A percentile compares a stretch with the other conserved stretches of the same genome.
These are phyloP conservation scores for Drosophila kanekoi DNA, from an alignment of 2,888 invertebrate genomes.

Conservation along the genomic window DNA sequence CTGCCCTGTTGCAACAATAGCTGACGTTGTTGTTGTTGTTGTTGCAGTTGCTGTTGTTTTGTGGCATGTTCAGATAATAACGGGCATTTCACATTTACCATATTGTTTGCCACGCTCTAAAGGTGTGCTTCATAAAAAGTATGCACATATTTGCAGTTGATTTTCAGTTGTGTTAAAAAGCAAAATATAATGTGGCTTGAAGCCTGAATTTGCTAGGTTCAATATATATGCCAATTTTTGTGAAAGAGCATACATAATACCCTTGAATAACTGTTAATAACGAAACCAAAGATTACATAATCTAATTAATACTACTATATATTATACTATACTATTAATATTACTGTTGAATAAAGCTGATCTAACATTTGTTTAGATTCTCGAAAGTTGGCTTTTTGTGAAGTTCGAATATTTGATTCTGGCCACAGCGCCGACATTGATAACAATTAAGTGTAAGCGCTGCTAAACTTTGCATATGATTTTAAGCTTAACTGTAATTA, in stretches of 20 bases:
- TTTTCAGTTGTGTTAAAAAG: too few relatives aligned
- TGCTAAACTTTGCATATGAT: constrained; percentile 73
- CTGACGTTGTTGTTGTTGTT: constrained; percentile 9
- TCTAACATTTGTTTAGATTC: not conserved
- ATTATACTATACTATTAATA: too few relatives aligned
- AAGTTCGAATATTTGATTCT: constrained; percentile 25
- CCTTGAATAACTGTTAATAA: too few relatives aligned
- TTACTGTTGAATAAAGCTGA: too few relatives aligned
- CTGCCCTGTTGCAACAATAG: constrained; percentile 1
- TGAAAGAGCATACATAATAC: too few relatives aligned
- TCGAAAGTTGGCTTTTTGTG: constrained; percentile 1
- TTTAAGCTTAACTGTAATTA: constrained; percentile 77
- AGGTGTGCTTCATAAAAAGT: not conserved
- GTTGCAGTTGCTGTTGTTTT: constrained; percentile 22
- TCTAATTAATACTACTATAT: too few relatives aligned
- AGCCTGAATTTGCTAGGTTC: too few relatives aligned
- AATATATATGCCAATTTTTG: too few relatives aligned
- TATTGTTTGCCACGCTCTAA: constrained; percentile 19
- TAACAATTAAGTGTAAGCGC: constrained; percentile 61
- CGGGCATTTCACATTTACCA: constrained; percentile 23
- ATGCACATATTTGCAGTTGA: not conserved
- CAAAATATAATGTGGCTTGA: too few relatives aligned
- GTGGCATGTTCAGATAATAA: constrained; percentile 40
- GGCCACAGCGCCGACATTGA: constrained; percentile 53
- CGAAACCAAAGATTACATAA: too few relatives aligned